phyloP scores from a whole-genome alignment of 92 coral and sea anemone genomes.

The Epizoanthus ramosus region DNA sequence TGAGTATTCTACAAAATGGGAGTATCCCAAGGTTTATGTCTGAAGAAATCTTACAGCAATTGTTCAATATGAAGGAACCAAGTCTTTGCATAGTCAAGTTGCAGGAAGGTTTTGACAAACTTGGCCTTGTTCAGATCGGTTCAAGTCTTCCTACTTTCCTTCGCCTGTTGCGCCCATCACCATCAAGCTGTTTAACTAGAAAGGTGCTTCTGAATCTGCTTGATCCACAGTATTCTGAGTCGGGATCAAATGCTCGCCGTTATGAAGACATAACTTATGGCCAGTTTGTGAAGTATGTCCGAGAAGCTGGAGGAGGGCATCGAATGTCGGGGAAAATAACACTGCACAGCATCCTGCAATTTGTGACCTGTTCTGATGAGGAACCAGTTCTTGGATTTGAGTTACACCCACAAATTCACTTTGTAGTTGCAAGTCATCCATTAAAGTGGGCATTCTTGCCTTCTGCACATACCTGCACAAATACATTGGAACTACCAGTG shows the following conservation, averaged over 20 bases:
- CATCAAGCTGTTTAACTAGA: constrained; percentile 5
- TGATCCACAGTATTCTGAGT: constrained; percentile 2
- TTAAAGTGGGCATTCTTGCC: constrained; percentile 43
- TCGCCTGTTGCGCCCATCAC: constrained; percentile 8
- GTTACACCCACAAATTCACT: constrained; percentile 20
- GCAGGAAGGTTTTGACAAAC: constrained; percentile 23
- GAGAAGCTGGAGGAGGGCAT: constrained; percentile 13
- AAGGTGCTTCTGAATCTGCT: constrained; percentile 1
- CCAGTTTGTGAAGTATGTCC: constrained; percentile 8
- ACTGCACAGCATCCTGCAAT: constrained; percentile 14
- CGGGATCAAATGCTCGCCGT: constrained; percentile 13
- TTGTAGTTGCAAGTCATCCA: constrained; percentile 36
- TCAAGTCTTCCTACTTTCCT: constrained; percentile 16
- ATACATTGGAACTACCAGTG: constrained; percentile 40
- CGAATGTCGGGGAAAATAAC: constrained; percentile 4
- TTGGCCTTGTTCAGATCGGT: constrained; percentile 28
- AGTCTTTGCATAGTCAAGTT: constrained; percentile 24
- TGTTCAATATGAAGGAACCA: constrained; percentile 9
- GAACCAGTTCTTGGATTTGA: constrained; percentile 21
- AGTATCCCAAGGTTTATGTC: constrained; percentile 26
- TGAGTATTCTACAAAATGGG: constrained; percentile 9
- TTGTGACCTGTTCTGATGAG: constrained; percentile 9
- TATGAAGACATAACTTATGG: constrained; percentile 2
- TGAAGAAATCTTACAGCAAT: constrained; percentile 34
- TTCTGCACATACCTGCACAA: constrained; percentile 49